Conservation (phyloP, 2,797 vertebrate species). For the Sus cebifrons region DNA sequence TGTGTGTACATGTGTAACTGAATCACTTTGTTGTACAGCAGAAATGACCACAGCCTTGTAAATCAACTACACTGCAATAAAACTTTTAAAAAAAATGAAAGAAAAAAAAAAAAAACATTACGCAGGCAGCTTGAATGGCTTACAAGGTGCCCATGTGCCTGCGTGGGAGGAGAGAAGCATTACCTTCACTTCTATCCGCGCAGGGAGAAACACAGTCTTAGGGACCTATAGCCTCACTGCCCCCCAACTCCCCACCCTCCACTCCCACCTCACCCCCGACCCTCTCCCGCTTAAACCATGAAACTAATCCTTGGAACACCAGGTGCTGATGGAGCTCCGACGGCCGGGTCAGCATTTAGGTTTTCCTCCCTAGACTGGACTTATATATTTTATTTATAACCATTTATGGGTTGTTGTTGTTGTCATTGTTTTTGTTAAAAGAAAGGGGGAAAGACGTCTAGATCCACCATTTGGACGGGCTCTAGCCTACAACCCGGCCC, state of each 20-base stretch:
- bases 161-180: neutral
- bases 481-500: neutral
- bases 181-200: neutral
- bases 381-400: neutral
- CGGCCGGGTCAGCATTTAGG: neutral
- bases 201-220: neutral
- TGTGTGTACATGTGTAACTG: too few species aligned
- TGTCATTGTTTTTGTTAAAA: neutral
- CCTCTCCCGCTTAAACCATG: neutral
- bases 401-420: neutral
- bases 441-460: neutral
- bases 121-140: neutral
- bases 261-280: neutral
- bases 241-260: too few species aligned
- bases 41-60: too few species aligned
- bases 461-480: neutral
- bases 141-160: accelerated
- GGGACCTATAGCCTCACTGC: neutral
- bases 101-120: too few species aligned
- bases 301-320: neutral
- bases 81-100: too few species aligned
- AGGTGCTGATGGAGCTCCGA: neutral
- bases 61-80: too few species aligned
- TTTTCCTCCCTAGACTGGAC: neutral
- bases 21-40: too few species aligned